Evolutionary conservation across 2,797 vertebrate species (phyloP).

Genomic region (Cottoperca gobio): DNA sequence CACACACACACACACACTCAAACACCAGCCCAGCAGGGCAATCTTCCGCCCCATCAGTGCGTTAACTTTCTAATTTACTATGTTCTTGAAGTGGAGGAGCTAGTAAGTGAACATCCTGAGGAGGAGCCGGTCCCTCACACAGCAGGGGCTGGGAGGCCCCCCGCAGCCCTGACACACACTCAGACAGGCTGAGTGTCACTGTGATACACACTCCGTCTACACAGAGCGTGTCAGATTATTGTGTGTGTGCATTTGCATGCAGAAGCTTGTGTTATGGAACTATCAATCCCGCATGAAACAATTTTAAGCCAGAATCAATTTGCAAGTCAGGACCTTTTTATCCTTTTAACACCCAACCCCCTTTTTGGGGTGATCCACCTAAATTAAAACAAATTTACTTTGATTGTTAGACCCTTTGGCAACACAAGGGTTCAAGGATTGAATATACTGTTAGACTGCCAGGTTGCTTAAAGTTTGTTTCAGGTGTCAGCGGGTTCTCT

Average conservation of each 20-base stretch:
- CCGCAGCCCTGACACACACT: conserved; percentile 40
- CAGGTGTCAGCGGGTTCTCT: not conserved
- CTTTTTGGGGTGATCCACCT: not conserved
- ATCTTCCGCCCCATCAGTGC: conserved; percentile 74
- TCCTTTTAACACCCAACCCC: not conserved
- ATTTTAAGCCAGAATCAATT: not conserved
- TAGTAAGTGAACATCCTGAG: conserved; percentile 40
- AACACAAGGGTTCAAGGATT: too few relatives aligned
- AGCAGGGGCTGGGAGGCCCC: conserved; percentile 47
- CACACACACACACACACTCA: conserved; percentile 38
- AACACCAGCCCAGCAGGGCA: conserved; percentile 47
- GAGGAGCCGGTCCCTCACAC: conserved; percentile 32
- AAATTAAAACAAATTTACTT: not conserved
- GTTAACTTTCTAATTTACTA: conserved; percentile 71
- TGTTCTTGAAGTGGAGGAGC: conserved; percentile 52
- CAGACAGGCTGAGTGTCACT: conserved; percentile 25
- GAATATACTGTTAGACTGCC: not conserved
- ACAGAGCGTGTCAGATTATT: not conserved
- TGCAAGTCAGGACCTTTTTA: not conserved
- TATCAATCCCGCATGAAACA: not conserved
- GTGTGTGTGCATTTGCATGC: not conserved
- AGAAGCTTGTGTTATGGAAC: not conserved
- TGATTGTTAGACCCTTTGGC: not conserved
- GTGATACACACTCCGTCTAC: not conserved
- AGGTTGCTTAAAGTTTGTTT: not conserved